Evolutionary conservation across 1,140 invertebrate species (phyloP), one percentile per base, ranked within the genome.

Genomic region (Bathynomus jamesi): DNA sequence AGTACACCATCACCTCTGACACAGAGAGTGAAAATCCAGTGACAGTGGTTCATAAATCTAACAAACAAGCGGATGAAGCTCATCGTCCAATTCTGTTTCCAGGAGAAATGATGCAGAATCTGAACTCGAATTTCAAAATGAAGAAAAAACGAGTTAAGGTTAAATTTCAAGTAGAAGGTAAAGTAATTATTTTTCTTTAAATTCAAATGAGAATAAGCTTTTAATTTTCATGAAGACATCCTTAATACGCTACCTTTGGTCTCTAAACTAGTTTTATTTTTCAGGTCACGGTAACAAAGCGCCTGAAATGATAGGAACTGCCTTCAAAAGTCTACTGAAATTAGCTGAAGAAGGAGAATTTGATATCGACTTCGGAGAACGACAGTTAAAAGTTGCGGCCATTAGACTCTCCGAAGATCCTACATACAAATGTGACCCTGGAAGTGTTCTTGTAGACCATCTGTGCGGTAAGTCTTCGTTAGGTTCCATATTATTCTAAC

Each of bases 381-480:
- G 75, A 28, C 72, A 70, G 28, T 63, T 84, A 46, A 78, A 24
- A 75, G 81, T 69, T 69, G 80, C 67, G 68, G 81, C 71, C 77
- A 81, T 69, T 72, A 76, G 29, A 79, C 81, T 81, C 32, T 61
- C 69, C 25, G 75, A 77, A 46, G 73, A 79, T 5, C 80, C 81
- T 0, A 76, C 77, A 53, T 81, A 81, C 70, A 66, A 80, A n/a
- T 85, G 84, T 74, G 79, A 81, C 62, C 75, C 79, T 8, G 84
- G 83, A 40, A 82, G 80, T 72, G 76, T 84, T 2, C 61, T 81
- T 8, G 74, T 79, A 28, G 79, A 81, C 13, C 78, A 80, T 13
- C 74, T 76, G 24, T 85, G 84, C 80, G 82, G 83, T 84, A 79
- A 78, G 81, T 79, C 4, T n/a, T n/a, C n/a, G n/a, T n/a, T n/a